phyloP scores from a whole-genome alignment of 2,888 invertebrate genomes.

The Dolichopus griseipennis region DNA sequence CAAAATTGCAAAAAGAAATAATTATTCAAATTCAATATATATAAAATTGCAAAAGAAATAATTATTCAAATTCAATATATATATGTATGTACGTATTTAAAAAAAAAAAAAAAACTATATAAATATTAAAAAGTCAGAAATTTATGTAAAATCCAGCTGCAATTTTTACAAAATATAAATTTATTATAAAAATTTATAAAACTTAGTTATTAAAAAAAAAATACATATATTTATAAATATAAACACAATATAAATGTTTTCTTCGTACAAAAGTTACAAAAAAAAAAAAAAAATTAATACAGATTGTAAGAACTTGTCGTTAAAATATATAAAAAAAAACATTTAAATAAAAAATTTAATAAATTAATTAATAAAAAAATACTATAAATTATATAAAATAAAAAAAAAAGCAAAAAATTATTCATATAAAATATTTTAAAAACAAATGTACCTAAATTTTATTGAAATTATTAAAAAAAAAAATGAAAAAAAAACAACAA shows the following conservation, averaged over 20 bases:
- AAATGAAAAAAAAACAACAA: neutral
- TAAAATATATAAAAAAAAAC: slow-evolving; percentile 13
- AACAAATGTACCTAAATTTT: slow-evolving; percentile 1
- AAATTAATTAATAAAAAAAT: slow-evolving; percentile 30
- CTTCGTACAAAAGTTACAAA: neutral
- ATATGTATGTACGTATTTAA: too few species aligned
- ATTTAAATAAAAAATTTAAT: slow-evolving; percentile 25
- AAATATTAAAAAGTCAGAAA: too few species aligned
- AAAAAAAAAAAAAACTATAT: too few species aligned
- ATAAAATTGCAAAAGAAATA: too few species aligned
- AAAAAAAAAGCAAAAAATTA: slow-evolving; percentile 9
- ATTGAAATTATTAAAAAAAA: neutral
- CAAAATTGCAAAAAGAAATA: too few species aligned
- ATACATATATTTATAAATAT: neutral
- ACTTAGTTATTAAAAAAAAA: neutral
- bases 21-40: too few species aligned
- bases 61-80: too few species aligned
- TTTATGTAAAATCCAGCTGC: too few species aligned
- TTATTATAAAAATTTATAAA: too few species aligned
- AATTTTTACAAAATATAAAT: too few species aligned
- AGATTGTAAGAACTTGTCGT: neutral
- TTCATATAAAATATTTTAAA: neutral
- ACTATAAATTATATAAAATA: slow-evolving; percentile 14
- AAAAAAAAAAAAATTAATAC: slow-evolving; percentile 13
- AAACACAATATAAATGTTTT: neutral